These are phyloP conservation scores for Drosophila kohkoa DNA, from an alignment of 1,140 invertebrate genomes.

Conservation along the genomic window DNA sequence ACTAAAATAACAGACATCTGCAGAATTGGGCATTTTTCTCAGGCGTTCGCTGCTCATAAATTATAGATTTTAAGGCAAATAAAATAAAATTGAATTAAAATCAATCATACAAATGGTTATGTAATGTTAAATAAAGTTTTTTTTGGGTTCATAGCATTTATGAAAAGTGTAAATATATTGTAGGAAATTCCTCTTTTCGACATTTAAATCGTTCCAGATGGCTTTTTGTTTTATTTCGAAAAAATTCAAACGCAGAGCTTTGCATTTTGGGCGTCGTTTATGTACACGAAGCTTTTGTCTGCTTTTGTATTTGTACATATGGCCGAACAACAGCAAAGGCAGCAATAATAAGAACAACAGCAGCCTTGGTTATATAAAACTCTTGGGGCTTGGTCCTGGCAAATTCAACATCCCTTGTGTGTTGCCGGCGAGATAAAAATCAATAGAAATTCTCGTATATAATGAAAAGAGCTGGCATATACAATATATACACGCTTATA, in stretches of 20 bases:
- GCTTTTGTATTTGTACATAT: conserved; percentile 8
- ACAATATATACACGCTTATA: conserved; percentile 22
- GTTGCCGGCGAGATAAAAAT: conserved; percentile 77
- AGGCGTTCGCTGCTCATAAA: neutral
- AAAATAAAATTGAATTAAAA: neutral
- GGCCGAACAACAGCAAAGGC: neutral
- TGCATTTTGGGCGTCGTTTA: conserved; percentile 61
- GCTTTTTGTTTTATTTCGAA: conserved; percentile 48
- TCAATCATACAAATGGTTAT: neutral
- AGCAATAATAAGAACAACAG: conserved; percentile 9
- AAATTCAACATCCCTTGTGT: conserved; percentile 65
- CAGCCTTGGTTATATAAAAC: conserved; percentile 43
- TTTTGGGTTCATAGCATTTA: neutral
- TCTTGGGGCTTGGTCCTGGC: conserved; percentile 40
- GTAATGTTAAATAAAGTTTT: neutral
- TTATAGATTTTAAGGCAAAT: neutral
- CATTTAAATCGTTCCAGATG: neutral
- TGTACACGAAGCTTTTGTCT: conserved; percentile 60
- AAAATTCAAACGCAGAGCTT: conserved; percentile 62
- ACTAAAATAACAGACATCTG: conserved; percentile 17
- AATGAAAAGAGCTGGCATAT: conserved; percentile 35
- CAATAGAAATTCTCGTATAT: conserved; percentile 58
- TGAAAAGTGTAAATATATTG: neutral
- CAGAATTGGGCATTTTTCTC: conserved; percentile 23
- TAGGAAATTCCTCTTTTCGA: conserved; percentile 41